Conservation (phyloP, 35 echinoderm and acorn worm genomes). For the Apostichopus japonicus region DNA sequence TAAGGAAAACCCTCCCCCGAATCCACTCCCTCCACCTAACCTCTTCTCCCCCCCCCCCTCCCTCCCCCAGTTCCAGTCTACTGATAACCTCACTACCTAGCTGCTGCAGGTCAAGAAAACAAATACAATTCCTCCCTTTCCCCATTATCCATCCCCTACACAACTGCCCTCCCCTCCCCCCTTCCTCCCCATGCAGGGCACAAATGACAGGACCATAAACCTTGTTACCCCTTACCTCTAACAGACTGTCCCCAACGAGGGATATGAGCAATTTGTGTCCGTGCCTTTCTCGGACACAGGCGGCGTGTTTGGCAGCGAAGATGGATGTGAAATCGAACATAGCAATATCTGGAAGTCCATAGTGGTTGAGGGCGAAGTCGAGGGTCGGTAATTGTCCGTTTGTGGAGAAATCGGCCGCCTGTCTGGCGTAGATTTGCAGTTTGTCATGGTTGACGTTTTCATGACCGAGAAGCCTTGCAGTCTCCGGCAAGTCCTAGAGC, state of each 20-base stretch:
- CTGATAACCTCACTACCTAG: too few relatives aligned
- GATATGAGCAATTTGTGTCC: conserved; percentile 79
- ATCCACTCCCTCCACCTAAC: too few relatives aligned
- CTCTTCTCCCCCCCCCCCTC: too few relatives aligned
- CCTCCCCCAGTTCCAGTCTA: too few relatives aligned
- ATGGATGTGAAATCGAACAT: conserved; percentile 99
- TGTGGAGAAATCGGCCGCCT: conserved; percentile 98
- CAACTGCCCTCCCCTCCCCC: conserved; percentile 14
- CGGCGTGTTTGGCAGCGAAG: conserved; percentile 86
- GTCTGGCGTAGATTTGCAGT: conserved; percentile 81
- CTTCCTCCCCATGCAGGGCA: too few relatives aligned
- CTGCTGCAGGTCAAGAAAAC: too few relatives aligned
- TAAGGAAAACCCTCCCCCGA: too few relatives aligned
- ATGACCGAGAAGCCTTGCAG: conserved; percentile 63
- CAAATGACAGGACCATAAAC: too few relatives aligned
- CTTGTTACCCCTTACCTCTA: conserved; percentile 70
- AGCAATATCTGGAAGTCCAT: conserved; percentile 91
- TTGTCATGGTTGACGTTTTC: conserved; percentile 84
- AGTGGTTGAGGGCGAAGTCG: conserved; percentile 97
- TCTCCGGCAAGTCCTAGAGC: conserved; percentile 85
- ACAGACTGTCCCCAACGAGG: conserved; percentile 88
- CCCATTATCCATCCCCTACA: not conserved
- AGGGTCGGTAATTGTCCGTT: conserved; percentile 77
- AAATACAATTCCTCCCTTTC: not conserved
- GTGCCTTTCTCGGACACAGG: conserved; percentile 76